Base-by-base conservation (phyloP, 1,140 invertebrate genomes). In the Drosophila insularis region DNA sequence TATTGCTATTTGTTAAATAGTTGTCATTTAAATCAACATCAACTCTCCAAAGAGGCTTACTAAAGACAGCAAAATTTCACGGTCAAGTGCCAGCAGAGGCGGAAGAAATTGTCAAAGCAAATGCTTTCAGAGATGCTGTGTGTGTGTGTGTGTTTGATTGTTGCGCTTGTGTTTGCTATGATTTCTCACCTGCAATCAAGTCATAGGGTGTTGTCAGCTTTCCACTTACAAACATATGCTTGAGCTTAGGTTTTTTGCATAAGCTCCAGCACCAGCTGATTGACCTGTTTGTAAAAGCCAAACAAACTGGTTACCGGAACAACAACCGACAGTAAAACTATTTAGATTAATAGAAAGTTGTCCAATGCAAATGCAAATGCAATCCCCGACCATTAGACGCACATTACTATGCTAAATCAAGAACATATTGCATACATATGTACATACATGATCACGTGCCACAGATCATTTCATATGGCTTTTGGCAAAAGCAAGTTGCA, bases 1-100 rank as follows among this genome's bases (percentile, higher is more conserved):
- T 87, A 87, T 70, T 68, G 68, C 67, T 61, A 77, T 77, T 73
- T 50, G 43, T 71, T 82, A 69, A 87, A 87, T 80, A 89, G 71
- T 87, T 86, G 82, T 86, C 82, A 86, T 87, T 81, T 79, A 87
- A 86, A 86, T 87, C 63, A 68, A 67, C 64, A 55, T 21, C 27
- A 21, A 59, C 21, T 19, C 23, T 43, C 31, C 19, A 32, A n/a
- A 56, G 21, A 43, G 32, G 39, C 61, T 68, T 63, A 75, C 60
- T 68, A 63, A 64, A 71, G 43, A 60, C 46, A 75, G 60, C 53
- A 68, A 63, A 76, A 68, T 81, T 86, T 86, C 81, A 86, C 82
- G 81, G 81, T 86, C 81, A 85, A 87, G 73, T 74, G 72, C 59
- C 71, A 77, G 35, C 71, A 66, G 81, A 86, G 79, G 71, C 82